These are phyloP conservation scores for Drusus annulatus DNA, from an alignment of 1,140 invertebrate species.

Conservation along the genomic window DNA sequence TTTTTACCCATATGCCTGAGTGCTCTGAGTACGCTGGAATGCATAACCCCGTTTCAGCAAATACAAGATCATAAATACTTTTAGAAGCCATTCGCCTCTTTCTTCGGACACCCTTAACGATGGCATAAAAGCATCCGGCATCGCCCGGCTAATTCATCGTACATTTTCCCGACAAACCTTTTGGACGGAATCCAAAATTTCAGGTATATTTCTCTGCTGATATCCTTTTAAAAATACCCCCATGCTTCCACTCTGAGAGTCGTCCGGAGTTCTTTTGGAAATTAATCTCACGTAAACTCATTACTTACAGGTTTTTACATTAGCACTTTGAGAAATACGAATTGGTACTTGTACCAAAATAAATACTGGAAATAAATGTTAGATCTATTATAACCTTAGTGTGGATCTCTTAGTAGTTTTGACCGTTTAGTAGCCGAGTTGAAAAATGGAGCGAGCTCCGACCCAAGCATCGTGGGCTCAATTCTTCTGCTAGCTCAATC, in stretches of 20 bases:
- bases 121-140: constrained; percentile 40
- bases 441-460: no score
- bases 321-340: no score
- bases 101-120: constrained; percentile 24
- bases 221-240: constrained; percentile 8
- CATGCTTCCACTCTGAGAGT: not conserved
- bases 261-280: not conserved
- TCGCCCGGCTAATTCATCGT: constrained; percentile 34
- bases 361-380: no score
- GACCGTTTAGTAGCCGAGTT: no score
- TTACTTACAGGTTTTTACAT: no score
- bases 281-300: not conserved
- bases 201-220: constrained; percentile 35
- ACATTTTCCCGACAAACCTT: constrained; percentile 26
- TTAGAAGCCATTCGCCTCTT: constrained; percentile 6
- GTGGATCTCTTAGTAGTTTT: no score
- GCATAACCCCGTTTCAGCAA: not conserved
- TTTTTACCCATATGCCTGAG: no score
- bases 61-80: constrained; percentile 14
- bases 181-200: constrained; percentile 33
- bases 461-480: no score
- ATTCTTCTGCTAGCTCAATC: no score
- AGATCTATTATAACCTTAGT: no score
- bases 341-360: no score
- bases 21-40: no score